Evolutionary conservation across 2,113 vertebrate species (phyloP).

Genomic region (Synodontis membranacea): DNA sequence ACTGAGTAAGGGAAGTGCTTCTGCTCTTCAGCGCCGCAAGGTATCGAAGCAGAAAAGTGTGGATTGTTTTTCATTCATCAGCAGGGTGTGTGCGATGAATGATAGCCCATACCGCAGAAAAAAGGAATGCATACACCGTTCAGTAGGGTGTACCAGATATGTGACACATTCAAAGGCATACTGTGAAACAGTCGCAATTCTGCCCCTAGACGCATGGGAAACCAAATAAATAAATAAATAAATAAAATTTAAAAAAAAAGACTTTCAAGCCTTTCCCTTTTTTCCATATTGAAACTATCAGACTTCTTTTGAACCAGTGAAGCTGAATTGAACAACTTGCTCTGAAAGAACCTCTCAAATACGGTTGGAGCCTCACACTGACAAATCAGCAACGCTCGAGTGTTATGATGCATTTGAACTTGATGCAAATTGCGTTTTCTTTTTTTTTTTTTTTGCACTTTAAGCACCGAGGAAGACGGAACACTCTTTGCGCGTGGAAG

Average conservation of each 20-base stretch:
- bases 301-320: not conserved
- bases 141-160: not conserved
- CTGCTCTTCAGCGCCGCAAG: not conserved
- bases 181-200: not conserved
- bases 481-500: slow-evolving; percentile 19
- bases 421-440: slow-evolving; percentile 38
- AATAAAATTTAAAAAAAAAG: not conserved
- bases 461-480: slow-evolving; percentile 8
- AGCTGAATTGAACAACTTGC: not conserved
- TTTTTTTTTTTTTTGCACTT: slow-evolving; percentile 39
- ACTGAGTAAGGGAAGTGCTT: slow-evolving; percentile 34
- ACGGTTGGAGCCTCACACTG: slow-evolving; percentile 26
- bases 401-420: slow-evolving; percentile 32
- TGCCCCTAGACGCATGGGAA: not conserved
- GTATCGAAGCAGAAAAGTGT: slow-evolving; percentile 9
- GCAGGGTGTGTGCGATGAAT: slow-evolving; percentile 23
- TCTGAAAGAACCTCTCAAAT: slow-evolving; percentile 30
- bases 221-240: too few relatives aligned
- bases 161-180: not conserved
- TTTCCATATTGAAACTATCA: not conserved
- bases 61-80: slow-evolving; percentile 50
- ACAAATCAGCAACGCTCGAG: slow-evolving; percentile 29
- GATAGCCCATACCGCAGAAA: slow-evolving; percentile 12
- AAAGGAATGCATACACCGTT: not conserved
- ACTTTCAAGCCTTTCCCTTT: not conserved